phyloP scores from a whole-genome alignment of 1,140 invertebrate genomes.

The Grapholita molesta region DNA sequence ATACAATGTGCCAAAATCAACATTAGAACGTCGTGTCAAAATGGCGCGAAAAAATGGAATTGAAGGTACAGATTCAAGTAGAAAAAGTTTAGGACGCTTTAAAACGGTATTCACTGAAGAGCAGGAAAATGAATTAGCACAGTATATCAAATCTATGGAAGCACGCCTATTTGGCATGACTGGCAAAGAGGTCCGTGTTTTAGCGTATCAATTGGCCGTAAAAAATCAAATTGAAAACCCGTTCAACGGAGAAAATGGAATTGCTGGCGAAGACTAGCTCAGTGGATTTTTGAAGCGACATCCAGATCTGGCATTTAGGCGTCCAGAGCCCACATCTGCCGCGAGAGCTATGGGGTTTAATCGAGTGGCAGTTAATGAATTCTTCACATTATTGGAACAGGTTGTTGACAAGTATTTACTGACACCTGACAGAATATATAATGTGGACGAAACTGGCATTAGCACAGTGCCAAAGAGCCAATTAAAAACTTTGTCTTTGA shows the following conservation, averaged over 20 bases:
- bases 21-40: conserved; percentile 28
- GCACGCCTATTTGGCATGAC: conserved; percentile 32
- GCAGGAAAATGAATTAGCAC: conserved; percentile 26
- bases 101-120: background rate
- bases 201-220: conserved; percentile 30
- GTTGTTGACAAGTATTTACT: conserved; percentile 22
- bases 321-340: conserved; percentile 41
- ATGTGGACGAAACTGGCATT: conserved; percentile 17
- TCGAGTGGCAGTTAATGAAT: conserved; percentile 30
- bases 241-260: conserved; percentile 28
- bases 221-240: conserved; percentile 26
- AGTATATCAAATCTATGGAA: conserved; percentile 31
- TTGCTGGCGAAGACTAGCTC: conserved; percentile 43
- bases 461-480: background rate
- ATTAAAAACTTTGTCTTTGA: too few species aligned
- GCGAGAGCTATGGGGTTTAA: conserved; percentile 47
- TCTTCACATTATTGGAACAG: conserved; percentile 30
- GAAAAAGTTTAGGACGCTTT: too few species aligned
- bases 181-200: conserved; percentile 21
- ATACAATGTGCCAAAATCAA: conserved; percentile 32
- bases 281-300: conserved; percentile 48
- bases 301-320: conserved; percentile 34
- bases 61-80: too few species aligned
- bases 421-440: conserved; percentile 9
- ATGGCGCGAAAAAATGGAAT: conserved; percentile 18